Conservation (phyloP, 2,113 vertebrate genomes). For the Bufo gargarizans region DNA sequence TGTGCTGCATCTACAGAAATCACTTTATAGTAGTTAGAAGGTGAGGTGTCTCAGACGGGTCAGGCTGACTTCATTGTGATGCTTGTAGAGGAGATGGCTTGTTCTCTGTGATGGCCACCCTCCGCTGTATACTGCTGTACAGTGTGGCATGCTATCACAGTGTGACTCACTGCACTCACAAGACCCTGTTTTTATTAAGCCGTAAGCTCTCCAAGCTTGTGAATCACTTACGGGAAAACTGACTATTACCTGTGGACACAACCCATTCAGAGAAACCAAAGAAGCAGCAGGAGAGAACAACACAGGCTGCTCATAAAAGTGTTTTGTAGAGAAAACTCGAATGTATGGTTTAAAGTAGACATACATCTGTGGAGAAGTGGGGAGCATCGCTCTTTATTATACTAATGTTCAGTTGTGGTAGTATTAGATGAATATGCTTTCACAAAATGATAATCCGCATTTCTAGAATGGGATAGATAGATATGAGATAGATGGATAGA, state of each 20-base stretch:
- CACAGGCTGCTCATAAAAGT: not conserved
- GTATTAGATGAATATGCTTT: no score
- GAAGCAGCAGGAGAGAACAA: not conserved
- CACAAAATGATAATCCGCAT: no score
- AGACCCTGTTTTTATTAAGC: conserved; percentile 10
- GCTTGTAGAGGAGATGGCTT: not conserved
- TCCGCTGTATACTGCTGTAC: not conserved
- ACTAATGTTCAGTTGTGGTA: no score
- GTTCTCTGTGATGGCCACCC: not conserved
- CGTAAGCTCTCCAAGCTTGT: conserved; percentile 1
- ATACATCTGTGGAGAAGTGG: not conserved
- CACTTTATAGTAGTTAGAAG: not conserved
- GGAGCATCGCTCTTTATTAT: not conserved
- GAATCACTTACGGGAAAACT: conserved; percentile 40
- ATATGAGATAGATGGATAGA: no score
- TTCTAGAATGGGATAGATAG: no score
- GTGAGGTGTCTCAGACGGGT: not conserved
- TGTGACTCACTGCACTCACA: conserved; percentile 23
- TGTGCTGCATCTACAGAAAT: not conserved
- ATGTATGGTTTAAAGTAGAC: not conserved
- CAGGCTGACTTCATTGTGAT: not conserved
- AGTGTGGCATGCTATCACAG: not conserved
- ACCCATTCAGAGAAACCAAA: not conserved
- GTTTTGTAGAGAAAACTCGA: conserved; percentile 1
- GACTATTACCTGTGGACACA: conserved; percentile 34